Evolutionary conservation across 2,797 vertebrate species (phyloP).

Genomic region (Apogon talboti): DNA sequence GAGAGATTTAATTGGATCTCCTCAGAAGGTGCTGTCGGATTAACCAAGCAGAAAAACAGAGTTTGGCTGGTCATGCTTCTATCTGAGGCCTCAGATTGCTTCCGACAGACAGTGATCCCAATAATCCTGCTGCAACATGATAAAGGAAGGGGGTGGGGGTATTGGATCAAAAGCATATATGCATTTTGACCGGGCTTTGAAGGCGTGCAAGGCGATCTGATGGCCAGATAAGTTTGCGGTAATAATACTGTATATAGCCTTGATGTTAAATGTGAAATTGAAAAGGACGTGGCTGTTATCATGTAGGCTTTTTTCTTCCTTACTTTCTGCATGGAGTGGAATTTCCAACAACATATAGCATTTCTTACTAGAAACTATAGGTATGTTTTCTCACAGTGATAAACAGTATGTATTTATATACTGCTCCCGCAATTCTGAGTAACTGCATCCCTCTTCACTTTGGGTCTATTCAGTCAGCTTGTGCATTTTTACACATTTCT

Average conservation of each 20-base stretch:
- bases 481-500: constrained; percentile 1
- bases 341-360: not conserved
- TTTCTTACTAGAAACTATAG: not conserved
- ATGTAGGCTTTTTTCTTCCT: not conserved
- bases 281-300: constrained; percentile 34
- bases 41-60: constrained; percentile 84
- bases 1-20: constrained; percentile 86
- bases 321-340: not conserved
- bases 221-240: constrained; percentile 62
- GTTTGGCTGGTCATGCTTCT: constrained; percentile 81
- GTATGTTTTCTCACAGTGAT: not conserved
- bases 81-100: constrained; percentile 75
- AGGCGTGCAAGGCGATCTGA: constrained; percentile 41
- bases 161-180: constrained; percentile 76
- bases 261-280: constrained; percentile 44
- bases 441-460: constrained; percentile 1
- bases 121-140: constrained; percentile 75
- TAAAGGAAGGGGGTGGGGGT: constrained; percentile 66
- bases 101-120: constrained; percentile 81
- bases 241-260: constrained; percentile 62
- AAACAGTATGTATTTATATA: not conserved
- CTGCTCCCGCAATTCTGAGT: not conserved
- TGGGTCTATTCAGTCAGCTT: not conserved
- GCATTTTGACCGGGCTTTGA: constrained; percentile 70
- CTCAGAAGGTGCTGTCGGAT: constrained; percentile 85